These are phyloP conservation scores for Tipula confusa DNA, from an alignment of 2,888 invertebrate species.

Conservation along the genomic window DNA sequence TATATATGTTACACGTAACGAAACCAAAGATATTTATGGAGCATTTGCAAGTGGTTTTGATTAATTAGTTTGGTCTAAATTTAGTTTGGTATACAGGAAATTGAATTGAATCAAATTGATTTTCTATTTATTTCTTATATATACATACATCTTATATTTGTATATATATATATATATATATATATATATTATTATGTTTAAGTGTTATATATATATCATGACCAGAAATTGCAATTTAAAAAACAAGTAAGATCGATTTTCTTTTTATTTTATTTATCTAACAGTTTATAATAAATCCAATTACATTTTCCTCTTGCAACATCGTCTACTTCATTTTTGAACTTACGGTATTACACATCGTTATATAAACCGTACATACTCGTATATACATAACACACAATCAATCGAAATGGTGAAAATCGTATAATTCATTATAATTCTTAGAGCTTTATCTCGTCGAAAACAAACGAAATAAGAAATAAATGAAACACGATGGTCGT, in stretches of 20 bases:
- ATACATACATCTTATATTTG: background rate
- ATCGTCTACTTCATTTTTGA: background rate
- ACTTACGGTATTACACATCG: background rate
- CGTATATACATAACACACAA: background rate
- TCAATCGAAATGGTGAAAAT: slow-evolving; percentile 16
- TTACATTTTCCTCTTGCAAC: too few relatives aligned
- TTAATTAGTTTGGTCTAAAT: slow-evolving; percentile 13
- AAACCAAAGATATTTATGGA: background rate
- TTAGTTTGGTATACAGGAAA: slow-evolving; percentile 5
- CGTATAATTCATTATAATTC: background rate
- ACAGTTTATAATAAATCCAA: background rate
- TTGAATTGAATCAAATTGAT: slow-evolving; percentile 1
- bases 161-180: too few relatives aligned
- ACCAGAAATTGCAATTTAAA: background rate
- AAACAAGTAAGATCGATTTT: slow-evolving; percentile 6
- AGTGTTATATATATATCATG: background rate
- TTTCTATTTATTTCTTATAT: background rate
- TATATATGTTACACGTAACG: background rate
- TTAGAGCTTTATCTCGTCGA: background rate
- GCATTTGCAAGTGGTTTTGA: background rate
- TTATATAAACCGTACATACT: background rate
- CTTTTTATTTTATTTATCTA: background rate
- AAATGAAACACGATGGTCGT: background rate
- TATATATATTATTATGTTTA: background rate
- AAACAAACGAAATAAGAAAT: background rate